Conservation (phyloP, 2,888 invertebrate genomes). For the Automeris io region DNA sequence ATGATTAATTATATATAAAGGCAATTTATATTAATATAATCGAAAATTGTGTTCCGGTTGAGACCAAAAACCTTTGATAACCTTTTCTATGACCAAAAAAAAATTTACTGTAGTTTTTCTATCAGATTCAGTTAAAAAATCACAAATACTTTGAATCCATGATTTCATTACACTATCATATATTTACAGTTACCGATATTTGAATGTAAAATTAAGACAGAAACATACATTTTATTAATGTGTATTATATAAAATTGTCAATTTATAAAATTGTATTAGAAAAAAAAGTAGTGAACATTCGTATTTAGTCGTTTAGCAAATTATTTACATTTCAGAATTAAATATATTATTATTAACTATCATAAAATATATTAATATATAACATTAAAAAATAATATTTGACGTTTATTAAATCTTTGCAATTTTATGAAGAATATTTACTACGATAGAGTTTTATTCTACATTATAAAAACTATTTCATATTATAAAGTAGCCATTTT, state of each 20-base stretch:
- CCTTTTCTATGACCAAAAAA: constrained; percentile 11
- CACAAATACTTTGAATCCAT: neutral
- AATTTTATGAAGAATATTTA: neutral
- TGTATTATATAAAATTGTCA: constrained; percentile 13
- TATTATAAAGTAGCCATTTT: neutral
- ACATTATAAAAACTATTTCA: too few species aligned
- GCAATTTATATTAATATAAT: constrained; percentile 30
- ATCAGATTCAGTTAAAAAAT: constrained; percentile 11
- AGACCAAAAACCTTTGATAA: constrained; percentile 27
- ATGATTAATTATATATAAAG: constrained; percentile 11
- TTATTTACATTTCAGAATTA: constrained; percentile 5
- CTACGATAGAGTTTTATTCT: neutral
- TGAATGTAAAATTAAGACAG: too few species aligned
- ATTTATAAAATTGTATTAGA: constrained; percentile 20
- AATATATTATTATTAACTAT: constrained; percentile 1
- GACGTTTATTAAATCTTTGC: neutral
- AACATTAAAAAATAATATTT: neutral
- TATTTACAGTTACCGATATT: too few species aligned
- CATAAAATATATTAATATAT: too few species aligned
- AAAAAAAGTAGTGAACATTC: constrained; percentile 33
- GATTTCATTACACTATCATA: neutral
- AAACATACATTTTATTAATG: neutral
- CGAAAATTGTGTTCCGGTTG: constrained; percentile 31
- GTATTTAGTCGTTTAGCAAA: constrained; percentile 23
- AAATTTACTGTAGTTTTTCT: constrained; percentile 42